Percentiles rank a stretch among this genome's conserved stretches.
phyloP scores from a whole-genome alignment of 2,113 vertebrate genomes.

The Myotis davidii region DNA sequence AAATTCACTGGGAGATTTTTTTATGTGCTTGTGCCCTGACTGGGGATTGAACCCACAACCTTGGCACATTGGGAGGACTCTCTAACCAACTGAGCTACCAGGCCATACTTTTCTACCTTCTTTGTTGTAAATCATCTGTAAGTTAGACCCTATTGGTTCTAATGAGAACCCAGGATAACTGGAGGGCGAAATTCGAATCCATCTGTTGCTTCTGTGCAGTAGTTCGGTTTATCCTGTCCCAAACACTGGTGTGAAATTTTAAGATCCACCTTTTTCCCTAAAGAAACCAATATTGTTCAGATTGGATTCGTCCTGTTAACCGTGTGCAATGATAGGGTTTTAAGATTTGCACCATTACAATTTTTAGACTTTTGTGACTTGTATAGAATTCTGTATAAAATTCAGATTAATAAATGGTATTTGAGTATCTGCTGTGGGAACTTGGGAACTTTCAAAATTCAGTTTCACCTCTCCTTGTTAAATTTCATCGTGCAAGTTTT shows the following conservation, averaged over 20 bases:
- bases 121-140: neutral
- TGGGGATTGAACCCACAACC: neutral
- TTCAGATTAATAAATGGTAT: neutral
- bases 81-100: neutral
- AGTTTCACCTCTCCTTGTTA: slow-evolving; percentile 11
- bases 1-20: neutral
- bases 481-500: slow-evolving; percentile 44
- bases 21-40: neutral
- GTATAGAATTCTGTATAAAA: slow-evolving; percentile 15
- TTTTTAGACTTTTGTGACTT: slow-evolving; percentile 19
- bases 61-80: neutral
- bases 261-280: neutral
- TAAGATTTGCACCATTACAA: neutral
- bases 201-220: neutral
- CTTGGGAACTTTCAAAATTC: slow-evolving; percentile 16
- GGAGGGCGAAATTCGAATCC: neutral
- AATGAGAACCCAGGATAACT: neutral
- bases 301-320: neutral
- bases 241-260: slow-evolving; percentile 8
- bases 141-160: neutral
- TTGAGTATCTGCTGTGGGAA: neutral
- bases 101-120: neutral
- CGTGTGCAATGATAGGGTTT: neutral
- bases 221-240: neutral
- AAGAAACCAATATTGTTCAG: neutral